Evolutionary conservation across 2,888 invertebrate genomes (phyloP), one percentile per base, ranked within the genome.

Genomic region (Drosophila eohydei): DNA sequence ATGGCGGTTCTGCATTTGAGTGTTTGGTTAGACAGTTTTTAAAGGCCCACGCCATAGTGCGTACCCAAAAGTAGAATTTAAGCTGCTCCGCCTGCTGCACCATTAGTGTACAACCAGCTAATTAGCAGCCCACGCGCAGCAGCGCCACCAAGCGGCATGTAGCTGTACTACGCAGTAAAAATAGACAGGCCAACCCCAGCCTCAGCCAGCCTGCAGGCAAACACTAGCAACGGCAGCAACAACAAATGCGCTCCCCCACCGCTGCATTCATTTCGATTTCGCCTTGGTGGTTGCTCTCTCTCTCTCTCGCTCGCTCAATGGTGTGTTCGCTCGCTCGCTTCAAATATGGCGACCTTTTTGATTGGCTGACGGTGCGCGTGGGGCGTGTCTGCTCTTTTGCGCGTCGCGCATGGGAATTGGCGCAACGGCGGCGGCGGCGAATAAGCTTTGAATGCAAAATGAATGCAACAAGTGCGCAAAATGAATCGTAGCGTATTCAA

Each of bases 281-380:
- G 78, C 69, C 67, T 67, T 81, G 55, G 61, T 71, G 66, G 78
- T 76, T 63, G 81, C 57, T 50, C 58, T 46, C 40, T 38, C 46
- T 9, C 36, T 34, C 68, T 46, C 73, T 38, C 57, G 50, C 56
- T 57, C 54, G n/a, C 69, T 54, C 36, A 21, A 21, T 21, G 30
- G 38, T 11, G 32, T 43, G 68, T 61, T 51, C 58, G 78, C 69
- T 72, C 75, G 81, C 81, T 79, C 89, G 68, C 77, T 89, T 84
- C 79, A 89, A 86, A 86, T 89, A 86, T 86, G 86, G 86, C 86
- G 86, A 70, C 61, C 57, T 36, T 46, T 71, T 41, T 70, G 80
- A 86, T 86, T 86, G 86, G 86, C 58, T 66, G 72, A 8, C 43
- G 7, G 51, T 14, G 32, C 16, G 43, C 62, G 71, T 44, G 80